These are phyloP conservation scores for Malurus cyaneus DNA, from an alignment of 2,113 vertebrate genomes.

Conservation along the genomic window DNA sequence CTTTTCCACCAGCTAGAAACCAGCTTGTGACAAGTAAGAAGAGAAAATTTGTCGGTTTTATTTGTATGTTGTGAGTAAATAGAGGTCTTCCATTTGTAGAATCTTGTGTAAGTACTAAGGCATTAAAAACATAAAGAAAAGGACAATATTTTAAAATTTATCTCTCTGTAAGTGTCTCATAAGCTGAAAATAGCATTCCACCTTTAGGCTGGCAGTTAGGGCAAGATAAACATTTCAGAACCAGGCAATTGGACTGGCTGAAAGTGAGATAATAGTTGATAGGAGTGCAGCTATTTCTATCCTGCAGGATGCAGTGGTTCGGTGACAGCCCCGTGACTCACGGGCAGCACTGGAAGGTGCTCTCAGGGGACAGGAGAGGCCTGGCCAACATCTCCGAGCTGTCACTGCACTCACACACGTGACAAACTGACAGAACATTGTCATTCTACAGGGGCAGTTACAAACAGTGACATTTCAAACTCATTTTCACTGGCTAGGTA, in stretches of 20 bases:
- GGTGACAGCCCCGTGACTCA: neutral
- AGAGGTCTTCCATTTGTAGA: neutral
- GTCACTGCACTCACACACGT: fast-evolving
- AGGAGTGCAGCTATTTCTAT: conserved; percentile 19
- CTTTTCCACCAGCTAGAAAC: neutral
- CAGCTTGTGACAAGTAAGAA: neutral
- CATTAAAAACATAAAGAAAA: neutral
- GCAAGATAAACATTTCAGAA: conserved; percentile 18
- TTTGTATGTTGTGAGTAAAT: neutral
- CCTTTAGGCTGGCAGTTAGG: neutral
- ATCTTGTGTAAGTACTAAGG: neutral
- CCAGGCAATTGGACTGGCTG: neutral
- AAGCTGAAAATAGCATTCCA: neutral
- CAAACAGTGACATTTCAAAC: neutral
- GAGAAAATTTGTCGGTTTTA: neutral
- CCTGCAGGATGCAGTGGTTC: neutral
- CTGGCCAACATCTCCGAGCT: neutral
- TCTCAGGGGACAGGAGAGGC: neutral
- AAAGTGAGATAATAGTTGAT: neutral
- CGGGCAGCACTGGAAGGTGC: neutral
- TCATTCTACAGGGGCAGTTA: neutral
- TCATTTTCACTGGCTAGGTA: neutral
- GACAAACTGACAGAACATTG: fast-evolving
- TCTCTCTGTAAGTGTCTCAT: neutral
- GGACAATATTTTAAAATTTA: neutral